phyloP scores from a whole-genome alignment of 2,113 vertebrate genomes.

The Motacilla tschutschensis region DNA sequence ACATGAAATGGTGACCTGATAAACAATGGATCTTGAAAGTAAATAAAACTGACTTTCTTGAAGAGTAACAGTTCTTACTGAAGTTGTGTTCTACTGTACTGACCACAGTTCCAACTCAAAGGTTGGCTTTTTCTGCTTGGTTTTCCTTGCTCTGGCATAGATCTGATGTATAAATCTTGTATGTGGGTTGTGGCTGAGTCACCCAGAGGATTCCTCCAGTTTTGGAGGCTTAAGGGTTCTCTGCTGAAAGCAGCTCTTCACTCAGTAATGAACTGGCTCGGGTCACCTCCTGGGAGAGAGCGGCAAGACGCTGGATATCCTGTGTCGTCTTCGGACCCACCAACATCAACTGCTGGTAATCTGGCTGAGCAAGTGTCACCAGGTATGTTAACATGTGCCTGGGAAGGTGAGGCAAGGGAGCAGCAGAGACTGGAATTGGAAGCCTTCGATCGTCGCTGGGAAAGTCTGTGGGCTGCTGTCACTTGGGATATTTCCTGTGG shows the following conservation, averaged over 20 bases:
- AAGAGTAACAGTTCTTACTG: background rate
- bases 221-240: background rate
- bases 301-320: background rate
- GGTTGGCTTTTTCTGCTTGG: background rate
- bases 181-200: background rate
- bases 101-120: background rate
- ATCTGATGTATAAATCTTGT: background rate
- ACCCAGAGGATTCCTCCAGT: background rate
- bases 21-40: background rate
- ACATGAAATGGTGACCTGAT: background rate
- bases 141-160: background rate
- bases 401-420: background rate
- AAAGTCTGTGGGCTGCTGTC: rapidly evolving
- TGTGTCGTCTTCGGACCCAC: background rate
- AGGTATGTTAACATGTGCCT: rapidly evolving
- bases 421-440: background rate
- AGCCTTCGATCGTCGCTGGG: rapidly evolving
- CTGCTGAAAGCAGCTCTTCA: background rate
- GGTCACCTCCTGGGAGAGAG: background rate
- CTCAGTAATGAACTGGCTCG: background rate
- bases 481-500: background rate
- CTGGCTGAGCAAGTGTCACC: background rate
- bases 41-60: background rate
- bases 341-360: background rate
- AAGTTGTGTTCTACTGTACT: background rate